These are phyloP conservation scores for Patiria miniata DNA, from an alignment of 35 echinoderm and acorn worm species.

Conservation along the genomic window DNA sequence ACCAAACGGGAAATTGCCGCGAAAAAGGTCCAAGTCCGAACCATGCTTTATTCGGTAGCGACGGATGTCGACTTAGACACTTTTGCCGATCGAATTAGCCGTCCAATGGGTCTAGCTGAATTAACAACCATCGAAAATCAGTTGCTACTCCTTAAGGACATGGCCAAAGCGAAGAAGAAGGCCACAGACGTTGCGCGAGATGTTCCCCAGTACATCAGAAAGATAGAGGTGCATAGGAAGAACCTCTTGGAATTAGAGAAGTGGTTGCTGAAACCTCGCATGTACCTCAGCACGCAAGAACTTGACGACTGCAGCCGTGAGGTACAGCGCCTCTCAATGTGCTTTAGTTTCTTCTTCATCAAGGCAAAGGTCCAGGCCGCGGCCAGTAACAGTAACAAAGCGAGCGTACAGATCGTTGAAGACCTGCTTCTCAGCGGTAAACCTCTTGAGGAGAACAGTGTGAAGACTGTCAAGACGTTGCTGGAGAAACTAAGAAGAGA, in stretches of 20 bases:
- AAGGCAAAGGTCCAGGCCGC: not conserved
- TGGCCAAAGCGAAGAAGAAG: not conserved
- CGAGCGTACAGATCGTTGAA: not conserved
- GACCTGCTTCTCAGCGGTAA: not conserved
- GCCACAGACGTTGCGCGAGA: not conserved
- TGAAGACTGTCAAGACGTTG: not conserved
- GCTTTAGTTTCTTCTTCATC: not conserved
- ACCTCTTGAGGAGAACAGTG: not conserved
- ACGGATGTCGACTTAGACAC: too few relatives aligned
- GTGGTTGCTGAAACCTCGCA: conserved; percentile 30
- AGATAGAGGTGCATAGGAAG: not conserved
- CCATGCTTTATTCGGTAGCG: too few relatives aligned
- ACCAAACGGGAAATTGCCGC: conserved; percentile 2
- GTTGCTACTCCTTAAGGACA: too few relatives aligned
- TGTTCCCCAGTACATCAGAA: not conserved
- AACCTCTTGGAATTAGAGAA: not conserved
- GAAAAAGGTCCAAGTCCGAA: not conserved
- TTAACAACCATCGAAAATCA: too few relatives aligned
- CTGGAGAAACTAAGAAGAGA: not conserved
- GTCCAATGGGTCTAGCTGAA: too few relatives aligned
- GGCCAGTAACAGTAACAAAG: not conserved
- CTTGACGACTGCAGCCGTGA: not conserved
- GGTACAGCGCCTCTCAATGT: not conserved
- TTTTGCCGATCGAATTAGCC: too few relatives aligned
- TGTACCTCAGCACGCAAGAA: conserved; percentile 9